Conservation (phyloP, 2,113 vertebrate species). For the Epinephelus moara region DNA sequence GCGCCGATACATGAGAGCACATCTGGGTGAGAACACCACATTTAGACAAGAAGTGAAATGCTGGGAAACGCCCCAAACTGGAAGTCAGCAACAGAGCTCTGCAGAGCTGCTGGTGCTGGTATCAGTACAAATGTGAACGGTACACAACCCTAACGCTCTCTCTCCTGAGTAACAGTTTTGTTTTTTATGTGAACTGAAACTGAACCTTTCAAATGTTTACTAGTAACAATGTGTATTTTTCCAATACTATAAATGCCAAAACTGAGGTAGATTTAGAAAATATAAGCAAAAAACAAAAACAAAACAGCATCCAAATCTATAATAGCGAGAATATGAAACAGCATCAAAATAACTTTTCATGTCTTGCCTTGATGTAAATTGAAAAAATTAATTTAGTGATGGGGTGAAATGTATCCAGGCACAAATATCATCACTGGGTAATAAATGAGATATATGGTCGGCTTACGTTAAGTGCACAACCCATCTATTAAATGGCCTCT, state of each 20-base stretch:
- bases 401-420: not conserved
- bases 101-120: too few relatives aligned
- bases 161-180: too few relatives aligned
- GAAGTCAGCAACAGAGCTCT: too few relatives aligned
- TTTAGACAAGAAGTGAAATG: too few relatives aligned
- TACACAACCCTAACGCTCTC: too few relatives aligned
- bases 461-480: not conserved
- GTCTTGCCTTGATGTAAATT: not conserved
- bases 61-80: too few relatives aligned
- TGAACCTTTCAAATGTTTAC: not conserved
- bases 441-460: not conserved
- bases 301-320: not conserved
- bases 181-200: not conserved
- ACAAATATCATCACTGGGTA: not conserved
- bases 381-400: not conserved
- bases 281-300: not conserved
- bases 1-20: too few relatives aligned
- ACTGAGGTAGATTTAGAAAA: not conserved
- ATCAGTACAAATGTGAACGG: too few relatives aligned
- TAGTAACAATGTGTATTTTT: not conserved
- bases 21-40: too few relatives aligned
- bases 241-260: not conserved
- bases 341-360: not conserved
- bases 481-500: conserved; percentile 5
- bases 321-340: not conserved